phyloP scores from a whole-genome alignment of 2,113 vertebrate genomes.

The Lepisosteus oculatus region DNA sequence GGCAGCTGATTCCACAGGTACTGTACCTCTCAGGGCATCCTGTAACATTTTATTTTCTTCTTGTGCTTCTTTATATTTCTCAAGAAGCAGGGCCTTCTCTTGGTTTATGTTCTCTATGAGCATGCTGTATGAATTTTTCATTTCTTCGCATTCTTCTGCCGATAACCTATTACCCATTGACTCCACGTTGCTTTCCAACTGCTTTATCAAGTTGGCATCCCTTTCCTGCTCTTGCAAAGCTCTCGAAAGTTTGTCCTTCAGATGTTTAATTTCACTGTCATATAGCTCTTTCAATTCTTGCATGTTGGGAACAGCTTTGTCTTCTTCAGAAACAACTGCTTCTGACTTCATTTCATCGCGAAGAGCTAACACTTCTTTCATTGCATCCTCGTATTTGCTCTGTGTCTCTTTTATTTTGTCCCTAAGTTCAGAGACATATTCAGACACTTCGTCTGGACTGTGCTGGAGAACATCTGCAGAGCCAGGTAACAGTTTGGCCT shows the following conservation, averaged over 20 bases:
- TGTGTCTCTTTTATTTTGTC: slow-evolving; percentile 75
- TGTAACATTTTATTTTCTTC: slow-evolving; percentile 84
- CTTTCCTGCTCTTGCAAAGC: slow-evolving; percentile 63
- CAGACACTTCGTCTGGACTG: slow-evolving; percentile 62
- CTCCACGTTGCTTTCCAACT: slow-evolving; percentile 71
- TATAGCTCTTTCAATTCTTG: slow-evolving; percentile 39
- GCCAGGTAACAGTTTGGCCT: slow-evolving; percentile 63
- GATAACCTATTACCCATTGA: slow-evolving; percentile 32
- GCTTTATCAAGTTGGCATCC: slow-evolving; percentile 63
- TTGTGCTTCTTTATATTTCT: slow-evolving; percentile 81
- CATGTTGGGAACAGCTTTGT: slow-evolving; percentile 45
- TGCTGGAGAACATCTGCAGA: slow-evolving; percentile 32
- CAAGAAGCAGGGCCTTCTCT: slow-evolving; percentile 72
- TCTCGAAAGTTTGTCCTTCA: slow-evolving; percentile 70
- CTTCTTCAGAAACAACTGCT: slow-evolving; percentile 45
- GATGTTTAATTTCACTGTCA: slow-evolving; percentile 66
- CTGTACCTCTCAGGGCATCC: slow-evolving; percentile 74
- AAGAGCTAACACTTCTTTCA: slow-evolving; percentile 70
- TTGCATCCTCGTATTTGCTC: slow-evolving; percentile 70
- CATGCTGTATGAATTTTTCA: slow-evolving; percentile 65
- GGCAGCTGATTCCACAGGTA: slow-evolving; percentile 65
- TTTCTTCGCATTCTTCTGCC: slow-evolving; percentile 67
- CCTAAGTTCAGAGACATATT: slow-evolving; percentile 76
- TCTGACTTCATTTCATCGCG: slow-evolving; percentile 59
- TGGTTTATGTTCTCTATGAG: slow-evolving; percentile 73